Base-by-base conservation (phyloP, 1,140 invertebrate species). In the Drosophila neocordata region DNA sequence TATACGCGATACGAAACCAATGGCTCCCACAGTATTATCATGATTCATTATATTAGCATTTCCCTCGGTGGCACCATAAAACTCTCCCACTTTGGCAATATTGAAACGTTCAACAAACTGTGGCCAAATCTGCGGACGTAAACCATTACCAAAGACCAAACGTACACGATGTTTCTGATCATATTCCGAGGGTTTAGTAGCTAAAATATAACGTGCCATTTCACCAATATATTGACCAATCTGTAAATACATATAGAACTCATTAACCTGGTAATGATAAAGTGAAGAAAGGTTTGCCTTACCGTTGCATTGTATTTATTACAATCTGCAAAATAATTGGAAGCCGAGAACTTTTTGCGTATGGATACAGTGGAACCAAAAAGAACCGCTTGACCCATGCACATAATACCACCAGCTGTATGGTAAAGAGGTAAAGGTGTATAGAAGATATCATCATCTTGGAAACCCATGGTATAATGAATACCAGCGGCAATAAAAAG, bases 1-100 rank as follows among this genome's bases (percentile, higher is more conserved):
- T 62, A 98, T 96, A 65, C 96, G 93, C 0, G 97, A 99, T 1
- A 98, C 94, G 91, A 99, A 99, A 2, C 99, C 99, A 90, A 99
- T 97, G 0, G 98, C 96, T 24, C 98, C 99, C 13, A 97, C 94
- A 1, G 95, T 97, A 79, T 97, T 97, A 79, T 98, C 96, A 31
- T 95, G 93, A 88, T 99, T 99, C 2, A 98, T 98, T 51, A 97
- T 97, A 92, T 98, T 99, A 35, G 97, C 97, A 92, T 99, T 99
- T 73, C 98, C 98, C 93, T 99, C 98, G 0, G 98, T 99, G 8
- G 98, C 97, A 6, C 98, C 98, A 91, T 99, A 99, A 92, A 99
- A 98, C 92, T 99, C 98, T 12, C 94, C 95, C 61, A 99, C 96
- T 65, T 94, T 92, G 48, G 95, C 93, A 57, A 99, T 96, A 55